phyloP scores from a whole-genome alignment of 2,113 vertebrate species.

The Gallinago paraguaiae region DNA sequence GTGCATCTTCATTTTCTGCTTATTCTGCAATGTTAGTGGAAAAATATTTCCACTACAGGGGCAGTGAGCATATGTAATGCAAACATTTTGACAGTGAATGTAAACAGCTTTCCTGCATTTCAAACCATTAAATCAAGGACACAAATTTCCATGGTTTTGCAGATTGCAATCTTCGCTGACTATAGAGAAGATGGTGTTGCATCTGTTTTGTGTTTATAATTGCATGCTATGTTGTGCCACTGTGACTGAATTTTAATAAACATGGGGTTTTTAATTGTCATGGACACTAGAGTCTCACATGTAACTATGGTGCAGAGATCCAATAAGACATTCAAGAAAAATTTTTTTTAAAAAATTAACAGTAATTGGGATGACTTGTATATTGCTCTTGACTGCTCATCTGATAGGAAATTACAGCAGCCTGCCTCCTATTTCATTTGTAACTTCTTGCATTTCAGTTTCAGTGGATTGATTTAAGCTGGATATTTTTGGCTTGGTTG shows the following conservation, averaged over 20 bases:
- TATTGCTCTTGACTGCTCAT: background rate
- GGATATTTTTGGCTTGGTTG: background rate
- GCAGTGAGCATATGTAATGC: slow-evolving; percentile 72
- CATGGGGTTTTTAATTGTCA: background rate
- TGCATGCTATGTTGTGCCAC: slow-evolving; percentile 34
- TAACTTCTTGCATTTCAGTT: background rate
- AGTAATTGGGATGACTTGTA: background rate
- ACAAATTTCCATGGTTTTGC: slow-evolving; percentile 49
- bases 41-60: slow-evolving; percentile 49
- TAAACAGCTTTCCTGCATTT: slow-evolving; percentile 64
- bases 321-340: background rate
- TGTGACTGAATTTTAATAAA: slow-evolving; percentile 55
- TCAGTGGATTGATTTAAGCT: background rate
- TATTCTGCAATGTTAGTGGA: slow-evolving; percentile 47
- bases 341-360: background rate
- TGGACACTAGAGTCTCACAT: background rate
- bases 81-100: slow-evolving; percentile 72
- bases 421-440: background rate
- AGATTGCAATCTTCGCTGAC: slow-evolving; percentile 31
- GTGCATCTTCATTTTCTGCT: slow-evolving; percentile 53
- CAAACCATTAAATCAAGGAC: slow-evolving; percentile 58
- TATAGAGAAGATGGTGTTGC: slow-evolving; percentile 47
- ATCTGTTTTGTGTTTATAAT: slow-evolving; percentile 65
- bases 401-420: background rate
- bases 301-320: background rate